These are phyloP conservation scores for Julus scanicus DNA, from an alignment of 2,888 invertebrate genomes.

Conservation along the genomic window DNA sequence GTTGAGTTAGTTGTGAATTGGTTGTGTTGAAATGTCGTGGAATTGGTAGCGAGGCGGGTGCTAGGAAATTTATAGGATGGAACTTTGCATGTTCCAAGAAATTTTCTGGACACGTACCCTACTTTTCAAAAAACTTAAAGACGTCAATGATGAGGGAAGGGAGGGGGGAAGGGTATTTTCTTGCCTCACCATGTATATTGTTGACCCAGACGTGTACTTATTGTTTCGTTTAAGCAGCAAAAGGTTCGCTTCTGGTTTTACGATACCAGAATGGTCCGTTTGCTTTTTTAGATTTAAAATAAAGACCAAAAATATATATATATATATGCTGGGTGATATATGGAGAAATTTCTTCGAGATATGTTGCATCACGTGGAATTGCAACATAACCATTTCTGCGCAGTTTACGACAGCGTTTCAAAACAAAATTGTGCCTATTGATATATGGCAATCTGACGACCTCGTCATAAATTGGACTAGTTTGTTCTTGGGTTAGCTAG, in stretches of 20 bases:
- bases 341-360: not conserved
- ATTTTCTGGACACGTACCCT: no score
- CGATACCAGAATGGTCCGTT: slow-evolving; percentile 2
- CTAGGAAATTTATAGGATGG: no score
- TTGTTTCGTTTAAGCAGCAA: not conserved
- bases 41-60: no score
- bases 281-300: slow-evolving; percentile 17
- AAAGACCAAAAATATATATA: no score
- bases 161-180: no score
- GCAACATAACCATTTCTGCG: slow-evolving; percentile 11
- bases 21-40: no score
- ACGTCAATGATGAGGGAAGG: no score
- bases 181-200: not conserved
- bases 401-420: slow-evolving; percentile 23
- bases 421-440: slow-evolving; percentile 42
- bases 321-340: not conserved
- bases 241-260: not conserved
- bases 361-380: slow-evolving; percentile 9
- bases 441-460: not conserved
- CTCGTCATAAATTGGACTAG: not conserved
- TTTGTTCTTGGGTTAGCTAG: not conserved
- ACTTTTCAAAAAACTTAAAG: no score
- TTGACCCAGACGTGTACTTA: not conserved
- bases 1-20: no score
- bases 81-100: no score